Base-by-base conservation (phyloP, 2,113 vertebrate genomes). In the Ascaphus truei region DNA sequence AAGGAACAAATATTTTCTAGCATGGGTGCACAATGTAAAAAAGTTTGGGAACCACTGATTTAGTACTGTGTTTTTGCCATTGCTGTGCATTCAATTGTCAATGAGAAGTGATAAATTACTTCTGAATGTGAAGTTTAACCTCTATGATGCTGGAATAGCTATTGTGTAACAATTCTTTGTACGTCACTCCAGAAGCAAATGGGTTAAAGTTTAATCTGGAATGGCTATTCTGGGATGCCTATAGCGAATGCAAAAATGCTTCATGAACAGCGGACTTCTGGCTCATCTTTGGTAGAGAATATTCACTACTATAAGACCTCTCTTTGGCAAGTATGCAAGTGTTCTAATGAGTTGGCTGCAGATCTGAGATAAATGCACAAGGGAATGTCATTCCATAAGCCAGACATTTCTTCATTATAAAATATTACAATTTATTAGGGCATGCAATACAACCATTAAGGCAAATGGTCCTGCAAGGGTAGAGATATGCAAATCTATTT, bases 51-150 rank as follows among this genome's bases (percentile, higher is more conserved):
- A n/a, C n/a, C n/a, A n/a, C n/a, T 68, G 48, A 68, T 58, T 68
- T 68, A 68, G 29, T 48, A 33, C 27, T 48, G 48, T 58, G 65
- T 58, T 68, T 55, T 55, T 53, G 23, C 33, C 22, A 22, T 55
- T 47, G 18, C 52, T 47, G 41, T 57, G 45, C 39, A 68, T 68
- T 39, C 37, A 58, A 48, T 37, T 68, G 65, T 43, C 58, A 68
- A 68, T 68, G 65, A 68, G 53, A 68, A 47, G 41, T 68, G 65
- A 58, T 39, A 68, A 58, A 68, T 68, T 23, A 58, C n/a, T 41
- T 34, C 41, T 68, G 41, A 68, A 45, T 31, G 52, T 43, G 26
- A 33, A 68, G 34, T 58, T 68, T 57, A 68, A 68, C 50, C 51
- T 67, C 48, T 2, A 26, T 47, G 52, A 47, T 57, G 23, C 50